phyloP scores from a whole-genome alignment of 2,888 invertebrate species.

The Alcis repandata region DNA sequence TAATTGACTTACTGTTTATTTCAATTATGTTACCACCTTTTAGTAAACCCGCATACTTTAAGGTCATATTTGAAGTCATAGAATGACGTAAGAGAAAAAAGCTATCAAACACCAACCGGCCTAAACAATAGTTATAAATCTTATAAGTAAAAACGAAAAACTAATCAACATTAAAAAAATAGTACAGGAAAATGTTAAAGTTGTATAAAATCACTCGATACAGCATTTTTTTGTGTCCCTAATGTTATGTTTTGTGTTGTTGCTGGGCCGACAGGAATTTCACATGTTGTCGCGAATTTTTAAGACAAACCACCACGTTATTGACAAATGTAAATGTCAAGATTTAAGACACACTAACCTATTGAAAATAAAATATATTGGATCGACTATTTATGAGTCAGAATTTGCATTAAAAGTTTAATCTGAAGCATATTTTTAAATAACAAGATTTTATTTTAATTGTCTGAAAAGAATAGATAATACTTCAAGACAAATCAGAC shows the following conservation, averaged over 20 bases:
- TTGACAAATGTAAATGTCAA: neutral
- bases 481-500: too few relatives aligned
- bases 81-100: conserved; percentile 30
- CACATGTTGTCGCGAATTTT: conserved; percentile 10
- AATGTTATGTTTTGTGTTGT: neutral
- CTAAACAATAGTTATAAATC: too few relatives aligned
- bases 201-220: neutral
- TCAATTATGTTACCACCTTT: neutral
- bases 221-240: neutral
- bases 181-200: too few relatives aligned
- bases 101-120: neutral
- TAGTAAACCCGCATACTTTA: conserved; percentile 24
- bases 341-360: too few relatives aligned
- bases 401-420: too few relatives aligned
- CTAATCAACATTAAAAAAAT: neutral
- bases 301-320: neutral
- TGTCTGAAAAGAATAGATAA: too few relatives aligned
- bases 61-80: conserved; percentile 21
- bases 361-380: too few relatives aligned
- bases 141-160: too few relatives aligned
- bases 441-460: too few relatives aligned
- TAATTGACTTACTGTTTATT: neutral
- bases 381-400: too few relatives aligned
- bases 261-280: conserved; percentile 4
- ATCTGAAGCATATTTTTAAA: too few relatives aligned